Evolutionary conservation across 1,140 invertebrate species (phyloP).

Genomic region (Trichonephila clavata): DNA sequence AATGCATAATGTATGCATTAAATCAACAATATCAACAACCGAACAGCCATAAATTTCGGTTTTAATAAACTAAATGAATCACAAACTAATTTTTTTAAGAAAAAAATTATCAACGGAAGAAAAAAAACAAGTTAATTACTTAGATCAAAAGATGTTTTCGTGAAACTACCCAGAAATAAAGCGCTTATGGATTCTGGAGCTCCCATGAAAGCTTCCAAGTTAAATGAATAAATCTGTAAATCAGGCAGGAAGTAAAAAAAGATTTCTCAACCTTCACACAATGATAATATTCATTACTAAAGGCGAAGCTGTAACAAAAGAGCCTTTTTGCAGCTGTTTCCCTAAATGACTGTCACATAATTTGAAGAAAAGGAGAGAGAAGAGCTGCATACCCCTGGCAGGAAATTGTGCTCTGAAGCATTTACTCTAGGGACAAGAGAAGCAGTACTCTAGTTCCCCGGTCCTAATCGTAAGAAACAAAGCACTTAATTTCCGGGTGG

Average conservation of each 20-base stretch:
- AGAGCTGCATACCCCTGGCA: background rate
- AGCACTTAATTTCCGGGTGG: slow-evolving; percentile 57
- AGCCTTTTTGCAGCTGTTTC: slow-evolving; percentile 28
- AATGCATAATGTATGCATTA: no score
- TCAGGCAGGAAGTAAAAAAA: background rate
- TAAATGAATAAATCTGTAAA: no score
- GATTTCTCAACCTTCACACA: background rate
- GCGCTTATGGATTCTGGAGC: no score
- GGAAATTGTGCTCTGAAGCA: slow-evolving; percentile 34
- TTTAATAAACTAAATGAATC: no score
- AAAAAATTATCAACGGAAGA: no score
- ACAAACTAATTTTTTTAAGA: no score
- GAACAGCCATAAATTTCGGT: no score
- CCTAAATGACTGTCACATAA: slow-evolving; percentile 35
- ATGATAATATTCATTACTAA: slow-evolving; percentile 21
- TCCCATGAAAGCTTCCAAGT: no score
- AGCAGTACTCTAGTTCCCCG: background rate
- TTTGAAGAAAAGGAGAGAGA: slow-evolving; percentile 26
- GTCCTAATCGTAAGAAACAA: slow-evolving; percentile 54
- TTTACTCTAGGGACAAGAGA: slow-evolving; percentile 12
- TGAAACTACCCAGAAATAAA: no score
- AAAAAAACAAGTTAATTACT: no score
- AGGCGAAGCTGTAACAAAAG: background rate
- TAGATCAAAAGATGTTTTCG: no score
- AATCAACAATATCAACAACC: no score